Evolutionary conservation across 2,113 vertebrate species (phyloP).

Genomic region (Mustelus asterias): DNA sequence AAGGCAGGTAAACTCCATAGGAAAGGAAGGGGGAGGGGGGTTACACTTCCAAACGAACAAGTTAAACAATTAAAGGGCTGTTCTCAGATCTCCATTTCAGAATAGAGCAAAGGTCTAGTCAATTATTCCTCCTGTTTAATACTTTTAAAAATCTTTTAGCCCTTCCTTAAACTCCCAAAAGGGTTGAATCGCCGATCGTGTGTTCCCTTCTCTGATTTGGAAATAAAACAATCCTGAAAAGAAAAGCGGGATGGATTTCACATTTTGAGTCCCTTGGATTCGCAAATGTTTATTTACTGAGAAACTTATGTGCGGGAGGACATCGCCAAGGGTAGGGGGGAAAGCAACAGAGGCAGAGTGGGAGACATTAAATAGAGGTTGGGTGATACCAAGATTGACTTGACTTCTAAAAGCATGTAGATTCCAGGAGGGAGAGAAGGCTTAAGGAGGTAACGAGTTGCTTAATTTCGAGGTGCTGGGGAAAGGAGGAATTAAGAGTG

Average conservation of each 20-base stretch:
- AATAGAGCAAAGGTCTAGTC: background rate
- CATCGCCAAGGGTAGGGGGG: background rate
- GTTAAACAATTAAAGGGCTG: background rate
- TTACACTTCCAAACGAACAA: background rate
- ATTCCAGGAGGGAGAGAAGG: background rate
- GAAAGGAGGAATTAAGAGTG: background rate
- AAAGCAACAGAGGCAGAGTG: no score
- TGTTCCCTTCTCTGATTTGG: background rate
- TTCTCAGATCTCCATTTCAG: background rate
- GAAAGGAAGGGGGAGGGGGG: background rate
- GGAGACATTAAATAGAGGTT: background rate
- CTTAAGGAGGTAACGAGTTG: background rate
- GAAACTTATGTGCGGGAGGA: background rate
- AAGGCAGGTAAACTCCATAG: conserved; percentile 4
- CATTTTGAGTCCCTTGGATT: background rate
- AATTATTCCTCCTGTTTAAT: background rate
- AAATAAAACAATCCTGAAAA: background rate
- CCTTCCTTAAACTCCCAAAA: background rate
- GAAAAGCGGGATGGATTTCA: conserved; percentile 15
- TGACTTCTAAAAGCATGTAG: background rate
- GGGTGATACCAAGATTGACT: background rate
- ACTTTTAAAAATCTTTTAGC: background rate
- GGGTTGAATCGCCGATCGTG: background rate
- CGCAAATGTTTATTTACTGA: background rate
- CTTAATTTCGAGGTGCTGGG: background rate